These are phyloP conservation scores for Periparus ater DNA, from an alignment of 2,797 vertebrate genomes.

Conservation along the genomic window DNA sequence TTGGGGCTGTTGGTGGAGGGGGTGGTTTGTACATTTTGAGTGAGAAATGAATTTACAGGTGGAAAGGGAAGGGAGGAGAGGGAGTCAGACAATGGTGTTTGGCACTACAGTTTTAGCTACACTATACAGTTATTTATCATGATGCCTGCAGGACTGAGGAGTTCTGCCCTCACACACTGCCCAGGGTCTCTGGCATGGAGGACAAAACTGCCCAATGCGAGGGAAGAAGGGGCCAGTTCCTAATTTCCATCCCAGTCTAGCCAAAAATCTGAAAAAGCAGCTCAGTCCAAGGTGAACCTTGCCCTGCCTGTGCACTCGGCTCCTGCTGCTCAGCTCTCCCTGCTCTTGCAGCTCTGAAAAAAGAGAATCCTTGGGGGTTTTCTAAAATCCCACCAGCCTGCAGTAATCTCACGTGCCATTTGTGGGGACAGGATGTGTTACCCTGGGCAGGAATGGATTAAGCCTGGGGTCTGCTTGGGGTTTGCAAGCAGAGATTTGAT, in stretches of 20 bases:
- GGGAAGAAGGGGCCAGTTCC: conserved; percentile 42
- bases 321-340: neutral
- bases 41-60: conserved; percentile 80
- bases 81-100: conserved; percentile 65
- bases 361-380: neutral
- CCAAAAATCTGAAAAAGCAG: conserved; percentile 45
- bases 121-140: conserved; percentile 72
- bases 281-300: neutral
- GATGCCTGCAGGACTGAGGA: conserved; percentile 55
- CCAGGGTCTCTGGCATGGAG: conserved; percentile 39
- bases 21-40: conserved; percentile 71
- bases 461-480: neutral
- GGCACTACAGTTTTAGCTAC: conserved; percentile 73
- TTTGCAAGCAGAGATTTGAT: neutral
- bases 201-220: conserved; percentile 42
- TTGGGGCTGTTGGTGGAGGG: conserved; percentile 15
- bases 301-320: neutral
- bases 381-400: neutral
- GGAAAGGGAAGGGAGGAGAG: conserved; percentile 48
- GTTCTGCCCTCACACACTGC: conserved; percentile 55
- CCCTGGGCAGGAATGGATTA: neutral
- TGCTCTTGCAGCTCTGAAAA: neutral
- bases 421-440: neutral
- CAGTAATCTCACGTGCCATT: neutral
- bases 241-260: conserved; percentile 48